A percentile compares a stretch with the other conserved stretches of the same genome.
These are phyloP conservation scores for Marcusenius ussheri DNA, from an alignment of 2,113 vertebrate genomes.

Conservation along the genomic window DNA sequence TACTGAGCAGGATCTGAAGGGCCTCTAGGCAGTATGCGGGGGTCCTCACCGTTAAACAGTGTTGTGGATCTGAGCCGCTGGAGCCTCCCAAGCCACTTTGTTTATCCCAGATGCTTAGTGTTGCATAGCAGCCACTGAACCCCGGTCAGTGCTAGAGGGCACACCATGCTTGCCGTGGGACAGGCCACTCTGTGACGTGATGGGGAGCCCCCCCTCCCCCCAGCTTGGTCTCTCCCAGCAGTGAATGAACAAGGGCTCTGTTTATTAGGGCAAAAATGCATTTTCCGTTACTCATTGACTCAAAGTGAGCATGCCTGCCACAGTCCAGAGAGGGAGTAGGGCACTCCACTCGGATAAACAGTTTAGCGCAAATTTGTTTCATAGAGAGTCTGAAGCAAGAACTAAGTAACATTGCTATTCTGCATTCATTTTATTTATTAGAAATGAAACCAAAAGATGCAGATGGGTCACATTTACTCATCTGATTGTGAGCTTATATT, in stretches of 20 bases:
- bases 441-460: background rate
- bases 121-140: conserved; percentile 37
- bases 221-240: conserved; percentile 23
- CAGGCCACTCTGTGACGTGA: background rate
- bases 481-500: background rate
- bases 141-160: background rate
- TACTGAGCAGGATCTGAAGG: background rate
- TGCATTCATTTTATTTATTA: background rate
- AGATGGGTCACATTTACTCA: background rate
- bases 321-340: conserved; percentile 29
- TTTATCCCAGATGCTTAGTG: background rate
- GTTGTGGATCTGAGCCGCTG: background rate
- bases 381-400: background rate
- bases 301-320: background rate
- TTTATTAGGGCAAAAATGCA: conserved; percentile 2
- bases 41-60: background rate
- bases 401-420: background rate
- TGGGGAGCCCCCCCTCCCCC: conserved; percentile 24
- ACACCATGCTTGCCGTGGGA: background rate
- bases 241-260: conserved; percentile 37
- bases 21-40: background rate
- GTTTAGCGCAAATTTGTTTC: background rate
- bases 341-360: conserved; percentile 17
- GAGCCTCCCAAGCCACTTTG: background rate
- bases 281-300: conserved; percentile 24